phyloP scores from a whole-genome alignment of 2,113 vertebrate species.

The Thermophis baileyi region DNA sequence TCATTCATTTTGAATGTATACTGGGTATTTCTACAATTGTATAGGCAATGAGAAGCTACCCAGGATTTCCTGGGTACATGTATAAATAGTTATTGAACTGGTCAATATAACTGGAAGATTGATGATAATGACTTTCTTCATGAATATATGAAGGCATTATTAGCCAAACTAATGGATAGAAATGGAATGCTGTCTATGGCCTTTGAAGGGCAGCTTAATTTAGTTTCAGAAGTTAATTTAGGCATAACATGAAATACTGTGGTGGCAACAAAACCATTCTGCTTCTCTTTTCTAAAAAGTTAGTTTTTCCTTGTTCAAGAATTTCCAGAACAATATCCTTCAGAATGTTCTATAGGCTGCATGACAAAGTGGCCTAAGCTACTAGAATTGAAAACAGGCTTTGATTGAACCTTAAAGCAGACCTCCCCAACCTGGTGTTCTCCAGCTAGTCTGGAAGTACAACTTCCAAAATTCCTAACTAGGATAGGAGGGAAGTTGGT shows the following conservation, averaged over 20 bases:
- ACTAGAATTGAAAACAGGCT: slow-evolving; percentile 21
- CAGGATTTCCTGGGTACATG: slow-evolving; percentile 8
- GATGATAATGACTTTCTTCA: slow-evolving; percentile 44
- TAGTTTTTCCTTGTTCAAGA: slow-evolving; percentile 30
- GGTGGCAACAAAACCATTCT: slow-evolving; percentile 55
- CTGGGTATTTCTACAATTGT: slow-evolving; percentile 6
- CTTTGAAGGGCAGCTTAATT: slow-evolving; percentile 55
- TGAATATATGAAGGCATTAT: slow-evolving; percentile 53
- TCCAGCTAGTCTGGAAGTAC: background rate
- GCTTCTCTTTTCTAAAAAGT: slow-evolving; percentile 28
- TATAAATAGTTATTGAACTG: slow-evolving; percentile 51
- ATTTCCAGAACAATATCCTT: slow-evolving; percentile 9
- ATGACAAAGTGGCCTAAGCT: slow-evolving; percentile 17
- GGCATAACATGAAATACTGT: slow-evolving; percentile 45
- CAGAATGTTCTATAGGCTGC: slow-evolving; percentile 20
- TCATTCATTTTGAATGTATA: slow-evolving; percentile 26
- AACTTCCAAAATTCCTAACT: background rate
- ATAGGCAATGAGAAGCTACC: slow-evolving; percentile 27
- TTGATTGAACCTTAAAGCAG: background rate
- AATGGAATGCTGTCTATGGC: slow-evolving; percentile 48
- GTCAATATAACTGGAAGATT: slow-evolving; percentile 56
- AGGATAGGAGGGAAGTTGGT: background rate
- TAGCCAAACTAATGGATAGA: slow-evolving; percentile 60
- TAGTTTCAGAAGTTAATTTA: slow-evolving; percentile 53
- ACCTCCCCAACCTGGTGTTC: background rate